Percentiles rank a stretch among this genome's conserved stretches.
Conservation (phyloP, 1,140 invertebrate genomes). For the Danaus plexippus region DNA sequence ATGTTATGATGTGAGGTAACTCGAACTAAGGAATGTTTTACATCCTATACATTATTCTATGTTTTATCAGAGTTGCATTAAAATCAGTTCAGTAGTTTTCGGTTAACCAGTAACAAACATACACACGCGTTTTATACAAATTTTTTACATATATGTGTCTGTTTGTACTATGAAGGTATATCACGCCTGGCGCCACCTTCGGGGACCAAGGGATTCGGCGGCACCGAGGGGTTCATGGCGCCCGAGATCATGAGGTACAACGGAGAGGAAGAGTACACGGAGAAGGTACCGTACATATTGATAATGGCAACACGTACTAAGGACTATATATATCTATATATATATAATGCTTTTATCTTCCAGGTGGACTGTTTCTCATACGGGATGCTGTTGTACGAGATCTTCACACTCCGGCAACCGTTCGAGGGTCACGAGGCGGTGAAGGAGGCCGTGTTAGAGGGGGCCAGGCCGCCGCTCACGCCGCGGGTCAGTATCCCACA, state of each 20-base stretch:
- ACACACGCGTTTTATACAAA: too few species aligned
- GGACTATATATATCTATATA: too few species aligned
- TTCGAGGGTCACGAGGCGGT: constrained; percentile 96
- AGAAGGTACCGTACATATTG: constrained; percentile 81
- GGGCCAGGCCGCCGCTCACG: constrained; percentile 89
- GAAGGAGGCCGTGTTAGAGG: constrained; percentile 96
- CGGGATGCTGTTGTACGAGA: constrained; percentile 99
- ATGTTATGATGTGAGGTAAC: too few species aligned
- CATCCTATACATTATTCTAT: too few species aligned
- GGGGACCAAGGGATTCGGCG: constrained; percentile 97
- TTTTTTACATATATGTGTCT: too few species aligned
- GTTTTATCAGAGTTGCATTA: too few species aligned
- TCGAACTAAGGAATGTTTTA: too few species aligned
- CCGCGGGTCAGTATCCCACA: constrained; percentile 77
- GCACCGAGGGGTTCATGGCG: constrained; percentile 98
- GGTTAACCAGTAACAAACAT: too few species aligned
- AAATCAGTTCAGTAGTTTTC: too few species aligned
- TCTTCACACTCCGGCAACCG: constrained; percentile 93
- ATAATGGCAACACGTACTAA: too few species aligned
- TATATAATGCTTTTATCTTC: constrained; percentile 8
- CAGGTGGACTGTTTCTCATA: constrained; percentile 98
- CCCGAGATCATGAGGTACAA: constrained; percentile 98
- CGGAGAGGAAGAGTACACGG: constrained; percentile 98
- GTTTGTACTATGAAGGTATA: constrained; percentile 74
- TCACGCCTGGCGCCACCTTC: constrained; percentile 89